A percentile compares a stretch with the other conserved stretches of the same genome.
Conservation (phyloP, 2,888 invertebrate genomes). For the Epinotia demarniana region DNA sequence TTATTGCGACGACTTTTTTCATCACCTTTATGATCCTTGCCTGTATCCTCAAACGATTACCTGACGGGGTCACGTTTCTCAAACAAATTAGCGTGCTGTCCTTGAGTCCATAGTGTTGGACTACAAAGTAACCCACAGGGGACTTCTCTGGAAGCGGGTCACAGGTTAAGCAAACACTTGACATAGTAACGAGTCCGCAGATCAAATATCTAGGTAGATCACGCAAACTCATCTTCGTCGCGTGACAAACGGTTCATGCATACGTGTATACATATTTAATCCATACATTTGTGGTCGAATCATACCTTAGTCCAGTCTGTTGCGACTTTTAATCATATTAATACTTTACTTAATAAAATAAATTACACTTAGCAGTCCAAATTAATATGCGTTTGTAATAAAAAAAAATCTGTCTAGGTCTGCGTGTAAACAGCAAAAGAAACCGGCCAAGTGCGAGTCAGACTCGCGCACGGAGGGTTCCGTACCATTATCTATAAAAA, state of each 20-base stretch:
- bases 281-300: too few species aligned
- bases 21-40: background rate
- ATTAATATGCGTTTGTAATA: too few species aligned
- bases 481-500: too few species aligned
- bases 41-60: background rate
- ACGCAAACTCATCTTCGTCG: background rate
- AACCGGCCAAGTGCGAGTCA: too few species aligned
- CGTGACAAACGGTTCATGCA: background rate
- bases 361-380: too few species aligned
- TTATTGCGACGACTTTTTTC: background rate
- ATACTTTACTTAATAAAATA: too few species aligned
- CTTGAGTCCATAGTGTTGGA: constrained; percentile 1
- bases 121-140: constrained; percentile 6
- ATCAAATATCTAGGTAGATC: background rate
- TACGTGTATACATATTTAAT: too few species aligned
- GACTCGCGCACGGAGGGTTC: too few species aligned
- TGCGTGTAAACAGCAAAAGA: too few species aligned
- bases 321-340: too few species aligned
- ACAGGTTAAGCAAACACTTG: constrained; percentile 13
- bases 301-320: too few species aligned
- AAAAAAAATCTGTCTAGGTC: too few species aligned
- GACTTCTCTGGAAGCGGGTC: constrained; percentile 12
- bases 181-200: background rate
- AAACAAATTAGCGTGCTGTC: constrained; percentile 19
- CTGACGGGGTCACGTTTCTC: constrained; percentile 2